These are phyloP conservation scores for Gryon sp. DNA, from an alignment of 1,140 invertebrate species.

Conservation along the genomic window DNA sequence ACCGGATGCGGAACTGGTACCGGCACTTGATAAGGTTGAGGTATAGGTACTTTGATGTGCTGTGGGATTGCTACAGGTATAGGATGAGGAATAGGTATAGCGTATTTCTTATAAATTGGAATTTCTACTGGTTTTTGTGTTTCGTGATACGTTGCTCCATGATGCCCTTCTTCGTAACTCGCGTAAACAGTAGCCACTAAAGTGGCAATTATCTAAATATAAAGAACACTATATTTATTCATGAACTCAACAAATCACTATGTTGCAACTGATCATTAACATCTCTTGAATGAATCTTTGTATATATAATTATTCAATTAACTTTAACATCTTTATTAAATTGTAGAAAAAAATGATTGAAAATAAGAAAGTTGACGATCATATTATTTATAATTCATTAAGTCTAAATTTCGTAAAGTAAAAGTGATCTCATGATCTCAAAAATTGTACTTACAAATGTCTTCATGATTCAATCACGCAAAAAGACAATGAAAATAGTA, in stretches of 20 bases:
- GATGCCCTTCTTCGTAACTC: slow-evolving; percentile 68
- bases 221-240: slow-evolving; percentile 47
- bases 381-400: too few species aligned
- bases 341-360: too few species aligned
- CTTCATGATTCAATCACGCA: slow-evolving; percentile 65
- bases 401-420: not conserved
- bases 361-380: too few species aligned
- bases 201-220: slow-evolving; percentile 68
- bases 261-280: not conserved
- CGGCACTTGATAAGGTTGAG: slow-evolving; percentile 86
- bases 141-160: slow-evolving; percentile 72
- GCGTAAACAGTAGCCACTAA: slow-evolving; percentile 63
- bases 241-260: not conserved
- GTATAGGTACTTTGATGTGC: slow-evolving; percentile 86
- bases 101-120: slow-evolving; percentile 87
- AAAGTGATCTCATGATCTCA: too few species aligned
- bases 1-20: slow-evolving; percentile 86
- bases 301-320: not conserved
- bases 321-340: too few species aligned
- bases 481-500: slow-evolving; percentile 15
- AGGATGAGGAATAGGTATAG: slow-evolving; percentile 86
- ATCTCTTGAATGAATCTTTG: not conserved
- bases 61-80: slow-evolving; percentile 87
- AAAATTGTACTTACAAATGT: slow-evolving; percentile 69
- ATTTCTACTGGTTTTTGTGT: slow-evolving; percentile 84